Evolutionary conservation across 2,797 vertebrate species (phyloP), one percentile per base, ranked within the genome.

Genomic region (Oceanodroma leucorhoa): DNA sequence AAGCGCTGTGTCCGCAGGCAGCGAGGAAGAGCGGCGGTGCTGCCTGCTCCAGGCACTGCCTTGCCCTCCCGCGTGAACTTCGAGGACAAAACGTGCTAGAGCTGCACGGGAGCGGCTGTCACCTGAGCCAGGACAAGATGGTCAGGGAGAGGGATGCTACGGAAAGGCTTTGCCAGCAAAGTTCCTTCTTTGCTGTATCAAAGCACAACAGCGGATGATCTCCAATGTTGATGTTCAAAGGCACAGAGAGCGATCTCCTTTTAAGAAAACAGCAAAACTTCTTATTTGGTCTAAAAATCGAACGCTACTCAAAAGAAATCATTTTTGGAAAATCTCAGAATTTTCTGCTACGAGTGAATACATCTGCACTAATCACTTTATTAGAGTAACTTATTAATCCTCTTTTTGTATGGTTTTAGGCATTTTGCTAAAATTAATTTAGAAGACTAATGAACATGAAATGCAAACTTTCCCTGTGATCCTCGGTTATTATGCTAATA

Each of bases 341-440:
- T 77, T 85, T 89, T 41, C 69, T 1, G 1, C 48, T 32, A 19
- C 1, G 3, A 87, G 60, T 61, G 60, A 94, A 36, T 12, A 45
- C 29, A 30, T 85, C 83, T 40, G 6, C 45, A 54, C 23, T 54
- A 58, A 90, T 61, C 5, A 1, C 70, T 84, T 84, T 73, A 76
- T 58, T 76, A 70, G 7, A 85, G 53, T 41, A 50, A 85, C 64
- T 79, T 79, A 79, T 50, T 70, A 86, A 87, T 82, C 38, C 32
- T 72, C 46, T 40, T 71, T 84, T 72, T 85, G 17, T 64, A 73
- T 50, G 61, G 90, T 87, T 93, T 94, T 83, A 93, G 91, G 86
- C 78, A 80, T 79, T 95, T 93, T 57, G 57, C 77, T 94, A 70
- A 84, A 94, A 94, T 89, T 87, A 90, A 94, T 92, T 89, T 92